Evolutionary conservation across 1,140 invertebrate genomes (phyloP).

Genomic region (Drosophila lini): DNA sequence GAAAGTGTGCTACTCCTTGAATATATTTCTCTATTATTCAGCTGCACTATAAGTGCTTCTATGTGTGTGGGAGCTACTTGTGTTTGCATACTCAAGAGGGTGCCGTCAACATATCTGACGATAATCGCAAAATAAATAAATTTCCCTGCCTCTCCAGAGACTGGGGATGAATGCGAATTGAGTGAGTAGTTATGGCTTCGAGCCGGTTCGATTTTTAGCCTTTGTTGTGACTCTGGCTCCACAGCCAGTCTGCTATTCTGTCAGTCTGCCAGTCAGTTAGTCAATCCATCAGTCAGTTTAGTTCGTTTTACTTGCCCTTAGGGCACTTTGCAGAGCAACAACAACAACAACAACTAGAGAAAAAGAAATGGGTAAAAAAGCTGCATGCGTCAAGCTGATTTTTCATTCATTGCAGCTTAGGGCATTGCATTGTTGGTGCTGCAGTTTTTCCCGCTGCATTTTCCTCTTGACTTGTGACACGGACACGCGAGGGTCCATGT

Average conservation of each 20-base stretch:
- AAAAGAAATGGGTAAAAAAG: constrained; percentile 34
- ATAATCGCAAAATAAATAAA: constrained; percentile 39
- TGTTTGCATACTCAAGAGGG: constrained; percentile 39
- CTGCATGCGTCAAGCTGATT: constrained; percentile 77
- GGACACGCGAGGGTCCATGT: constrained; percentile 62
- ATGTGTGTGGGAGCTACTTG: constrained; percentile 10
- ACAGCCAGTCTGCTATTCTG: constrained; percentile 2
- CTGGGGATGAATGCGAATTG: constrained; percentile 15
- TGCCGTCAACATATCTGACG: constrained; percentile 26
- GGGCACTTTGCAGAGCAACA: constrained; percentile 43
- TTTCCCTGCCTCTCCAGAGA: constrained; percentile 10
- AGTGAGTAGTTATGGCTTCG: constrained; percentile 11
- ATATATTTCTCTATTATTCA: background rate
- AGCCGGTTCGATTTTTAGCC: constrained; percentile 6
- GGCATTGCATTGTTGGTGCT: constrained; percentile 32
- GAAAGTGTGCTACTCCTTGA: background rate
- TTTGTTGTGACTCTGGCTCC: constrained; percentile 10
- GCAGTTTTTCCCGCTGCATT: constrained; percentile 44
- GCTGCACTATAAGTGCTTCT: constrained; percentile 6
- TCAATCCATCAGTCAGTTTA: constrained; percentile 55
- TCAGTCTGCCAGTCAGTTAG: constrained; percentile 50
- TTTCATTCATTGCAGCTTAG: constrained; percentile 77
- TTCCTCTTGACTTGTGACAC: constrained; percentile 67
- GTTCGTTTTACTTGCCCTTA: constrained; percentile 45
- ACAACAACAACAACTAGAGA: background rate